Conservation (phyloP, 2,113 vertebrate genomes). For the Cephalopterus ornatus region DNA sequence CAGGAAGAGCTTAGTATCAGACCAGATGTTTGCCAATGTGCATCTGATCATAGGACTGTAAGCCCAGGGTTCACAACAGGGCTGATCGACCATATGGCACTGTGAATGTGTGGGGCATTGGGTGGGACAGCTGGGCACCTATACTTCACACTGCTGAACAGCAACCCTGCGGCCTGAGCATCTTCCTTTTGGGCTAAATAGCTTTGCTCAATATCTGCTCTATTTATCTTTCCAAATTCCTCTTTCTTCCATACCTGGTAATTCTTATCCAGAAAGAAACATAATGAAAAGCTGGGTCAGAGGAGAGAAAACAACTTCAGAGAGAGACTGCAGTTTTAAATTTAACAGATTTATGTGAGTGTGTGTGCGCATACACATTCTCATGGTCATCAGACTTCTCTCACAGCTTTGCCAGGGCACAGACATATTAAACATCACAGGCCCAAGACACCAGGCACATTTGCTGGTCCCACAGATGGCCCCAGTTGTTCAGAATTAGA, state of each 20-base stretch:
- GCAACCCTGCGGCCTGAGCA: background rate
- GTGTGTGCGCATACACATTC: background rate
- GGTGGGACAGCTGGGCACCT: background rate
- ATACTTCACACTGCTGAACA: background rate
- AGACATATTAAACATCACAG: background rate
- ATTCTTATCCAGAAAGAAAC: background rate
- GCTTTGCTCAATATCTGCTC: background rate
- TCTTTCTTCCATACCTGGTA: background rate
- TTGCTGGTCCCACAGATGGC: background rate
- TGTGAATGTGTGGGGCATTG: background rate
- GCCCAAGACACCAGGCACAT: background rate
- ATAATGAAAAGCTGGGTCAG: background rate
- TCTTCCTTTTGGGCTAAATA: background rate
- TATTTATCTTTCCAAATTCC: background rate
- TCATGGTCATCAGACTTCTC: background rate
- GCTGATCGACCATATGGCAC: fast-evolving
- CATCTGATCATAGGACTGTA: background rate
- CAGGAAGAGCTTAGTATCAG: background rate
- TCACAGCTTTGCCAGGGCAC: background rate
- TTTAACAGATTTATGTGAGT: fast-evolving
- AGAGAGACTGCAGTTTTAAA: background rate
- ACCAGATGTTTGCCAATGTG: background rate
- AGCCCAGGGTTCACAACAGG: background rate
- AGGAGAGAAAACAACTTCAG: background rate
- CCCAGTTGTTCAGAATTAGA: background rate